phyloP scores from a whole-genome alignment of 2,888 invertebrate genomes.

The Lithophane socia region DNA sequence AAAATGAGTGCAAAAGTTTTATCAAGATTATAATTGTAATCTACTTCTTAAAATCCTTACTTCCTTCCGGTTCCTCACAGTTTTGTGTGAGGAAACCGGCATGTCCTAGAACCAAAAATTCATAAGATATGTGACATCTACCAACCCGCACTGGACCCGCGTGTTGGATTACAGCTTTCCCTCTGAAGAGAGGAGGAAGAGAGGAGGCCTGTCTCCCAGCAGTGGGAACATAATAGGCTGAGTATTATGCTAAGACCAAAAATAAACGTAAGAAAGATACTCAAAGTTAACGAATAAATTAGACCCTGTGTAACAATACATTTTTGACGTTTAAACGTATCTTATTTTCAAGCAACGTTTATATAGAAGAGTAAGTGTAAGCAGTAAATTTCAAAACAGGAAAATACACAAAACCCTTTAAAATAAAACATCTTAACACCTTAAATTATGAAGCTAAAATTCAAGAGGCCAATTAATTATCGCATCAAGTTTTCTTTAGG shows the following conservation, averaged over 20 bases:
- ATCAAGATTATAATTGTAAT: no score
- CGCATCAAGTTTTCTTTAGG: conserved; percentile 41
- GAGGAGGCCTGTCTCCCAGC: no score
- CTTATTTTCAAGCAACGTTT: not conserved
- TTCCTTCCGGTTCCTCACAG: no score
- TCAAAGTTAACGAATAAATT: not conserved
- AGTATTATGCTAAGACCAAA: not conserved
- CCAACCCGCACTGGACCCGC: no score
- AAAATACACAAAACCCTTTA: conserved; percentile 6
- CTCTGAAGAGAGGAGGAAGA: no score
- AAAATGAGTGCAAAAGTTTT: not conserved
- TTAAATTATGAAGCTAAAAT: conserved; percentile 36
- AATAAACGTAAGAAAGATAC: not conserved
- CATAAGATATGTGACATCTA: no score
- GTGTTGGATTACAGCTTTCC: no score
- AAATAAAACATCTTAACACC: conserved; percentile 21
- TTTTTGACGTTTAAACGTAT: not conserved
- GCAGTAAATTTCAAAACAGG: not conserved
- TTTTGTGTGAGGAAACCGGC: no score
- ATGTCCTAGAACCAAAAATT: no score
- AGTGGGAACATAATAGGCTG: no score
- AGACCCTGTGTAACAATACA: not conserved
- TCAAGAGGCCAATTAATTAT: conserved; percentile 54
- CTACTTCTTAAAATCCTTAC: no score
- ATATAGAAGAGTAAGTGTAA: not conserved